Percentiles rank a stretch among this genome's conserved stretches.
Conservation (phyloP, 2,888 invertebrate species). For the Sipha maydis region DNA sequence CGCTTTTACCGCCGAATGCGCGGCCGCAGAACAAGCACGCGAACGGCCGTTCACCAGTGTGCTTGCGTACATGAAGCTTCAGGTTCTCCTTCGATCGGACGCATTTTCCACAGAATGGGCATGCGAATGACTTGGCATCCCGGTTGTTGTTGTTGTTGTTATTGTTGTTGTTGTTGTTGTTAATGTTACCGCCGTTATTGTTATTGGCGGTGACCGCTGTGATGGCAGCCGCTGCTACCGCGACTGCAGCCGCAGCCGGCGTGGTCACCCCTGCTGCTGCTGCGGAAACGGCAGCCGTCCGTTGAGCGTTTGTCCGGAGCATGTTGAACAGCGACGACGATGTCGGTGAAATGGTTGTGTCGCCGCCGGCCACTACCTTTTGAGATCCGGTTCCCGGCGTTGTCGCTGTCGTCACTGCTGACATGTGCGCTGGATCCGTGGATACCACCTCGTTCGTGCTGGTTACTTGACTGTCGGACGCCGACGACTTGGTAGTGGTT, state of each 20-base stretch:
- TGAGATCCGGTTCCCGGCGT: conserved; percentile 57
- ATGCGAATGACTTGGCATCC: conserved; percentile 82
- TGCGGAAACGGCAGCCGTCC: conserved; percentile 58
- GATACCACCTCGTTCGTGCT: conserved; percentile 77
- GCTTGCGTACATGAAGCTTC: conserved; percentile 86
- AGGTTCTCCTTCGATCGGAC: conserved; percentile 90
- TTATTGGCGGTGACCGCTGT: conserved; percentile 63
- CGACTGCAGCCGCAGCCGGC: conserved; percentile 26
- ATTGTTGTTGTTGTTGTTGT: conserved; percentile 38
- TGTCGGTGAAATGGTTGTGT: conserved; percentile 60
- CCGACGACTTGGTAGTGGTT: not conserved
- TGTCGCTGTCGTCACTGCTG: not conserved
- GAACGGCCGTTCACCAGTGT: conserved; percentile 90
- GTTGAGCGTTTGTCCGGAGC: conserved; percentile 49
- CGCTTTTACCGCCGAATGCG: conserved; percentile 89
- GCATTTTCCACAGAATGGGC: conserved; percentile 87
- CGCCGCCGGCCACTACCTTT: conserved; percentile 11
- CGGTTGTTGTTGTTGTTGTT: conserved; percentile 72
- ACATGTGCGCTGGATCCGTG: conserved; percentile 15
- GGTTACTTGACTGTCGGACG: conserved; percentile 75
- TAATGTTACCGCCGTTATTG: conserved; percentile 11
- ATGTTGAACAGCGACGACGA: conserved; percentile 36
- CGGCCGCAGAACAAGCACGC: conserved; percentile 89
- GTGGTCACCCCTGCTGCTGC: conserved; percentile 17
- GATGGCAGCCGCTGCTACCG: conserved; percentile 63